phyloP scores from a whole-genome alignment of 2,113 vertebrate species.

The Tragelaphus scriptus region DNA sequence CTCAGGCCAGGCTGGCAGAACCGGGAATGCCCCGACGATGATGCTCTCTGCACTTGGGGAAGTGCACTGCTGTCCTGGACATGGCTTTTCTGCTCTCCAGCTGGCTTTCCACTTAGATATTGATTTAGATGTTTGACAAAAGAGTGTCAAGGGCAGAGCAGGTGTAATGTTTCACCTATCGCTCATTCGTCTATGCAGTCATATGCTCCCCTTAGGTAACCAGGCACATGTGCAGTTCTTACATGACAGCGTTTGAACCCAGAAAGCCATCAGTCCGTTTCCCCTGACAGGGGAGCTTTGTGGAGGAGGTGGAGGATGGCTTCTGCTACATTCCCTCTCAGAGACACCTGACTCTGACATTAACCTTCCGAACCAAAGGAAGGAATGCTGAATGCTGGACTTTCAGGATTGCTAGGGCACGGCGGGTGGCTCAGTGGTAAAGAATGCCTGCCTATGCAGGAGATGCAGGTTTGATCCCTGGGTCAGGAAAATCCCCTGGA shows the following conservation, averaged over 20 bases:
- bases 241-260: too few species aligned
- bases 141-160: background rate
- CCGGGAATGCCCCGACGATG: background rate
- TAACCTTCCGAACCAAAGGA: background rate
- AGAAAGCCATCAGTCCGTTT: background rate
- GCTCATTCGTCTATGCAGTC: background rate
- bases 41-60: background rate
- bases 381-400: background rate
- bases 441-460: background rate
- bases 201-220: too few species aligned
- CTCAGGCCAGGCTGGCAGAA: too few species aligned
- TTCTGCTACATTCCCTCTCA: background rate
- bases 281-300: background rate
- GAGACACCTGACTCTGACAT: background rate
- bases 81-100: background rate
- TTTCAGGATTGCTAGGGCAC: background rate
- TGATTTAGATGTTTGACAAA: background rate
- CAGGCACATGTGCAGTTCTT: background rate
- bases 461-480: background rate
- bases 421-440: background rate
- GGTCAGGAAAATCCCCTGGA: background rate
- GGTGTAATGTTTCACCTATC: fast-evolving
- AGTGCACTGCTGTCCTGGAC: background rate
- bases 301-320: background rate
- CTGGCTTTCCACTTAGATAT: background rate